These are phyloP conservation scores for Drosophila ambigua DNA, from an alignment of 1,140 invertebrate species.

Conservation along the genomic window DNA sequence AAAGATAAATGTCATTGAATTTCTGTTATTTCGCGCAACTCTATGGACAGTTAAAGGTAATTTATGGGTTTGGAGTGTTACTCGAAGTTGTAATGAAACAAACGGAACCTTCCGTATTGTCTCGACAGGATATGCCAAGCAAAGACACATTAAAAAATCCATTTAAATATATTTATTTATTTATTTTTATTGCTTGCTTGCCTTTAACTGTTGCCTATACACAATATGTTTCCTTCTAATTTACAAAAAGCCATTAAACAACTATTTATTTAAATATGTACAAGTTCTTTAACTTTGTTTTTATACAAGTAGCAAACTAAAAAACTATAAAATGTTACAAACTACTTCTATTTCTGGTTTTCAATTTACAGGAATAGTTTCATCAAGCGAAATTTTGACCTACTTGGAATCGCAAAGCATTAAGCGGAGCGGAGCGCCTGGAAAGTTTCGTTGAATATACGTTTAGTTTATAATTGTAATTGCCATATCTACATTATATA, in stretches of 20 bases:
- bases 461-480: conserved; percentile 23
- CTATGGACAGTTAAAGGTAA: no score
- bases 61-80: background rate
- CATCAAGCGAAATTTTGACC: conserved; percentile 29
- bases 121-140: no score
- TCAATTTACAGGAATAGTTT: conserved; percentile 38
- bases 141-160: background rate
- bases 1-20: conserved; percentile 37
- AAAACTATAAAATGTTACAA: conserved; percentile 61
- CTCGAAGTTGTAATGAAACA: no score
- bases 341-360: conserved; percentile 41
- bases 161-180: conserved; percentile 28
- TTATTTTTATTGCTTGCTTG: conserved; percentile 56
- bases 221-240: conserved; percentile 62
- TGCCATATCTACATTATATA: conserved; percentile 45
- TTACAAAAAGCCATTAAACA: conserved; percentile 75
- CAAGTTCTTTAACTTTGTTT: conserved; percentile 23
- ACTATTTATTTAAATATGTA: conserved; percentile 57
- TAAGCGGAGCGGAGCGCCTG: conserved; percentile 47
- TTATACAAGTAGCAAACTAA: conserved; percentile 67
- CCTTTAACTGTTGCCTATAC: conserved; percentile 71
- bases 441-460: conserved; percentile 24
- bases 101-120: no score
- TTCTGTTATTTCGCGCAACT: background rate
- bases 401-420: conserved; percentile 33